Evolutionary conservation across 2,888 invertebrate genomes (phyloP).

Genomic region (Lamellibrachia columna): DNA sequence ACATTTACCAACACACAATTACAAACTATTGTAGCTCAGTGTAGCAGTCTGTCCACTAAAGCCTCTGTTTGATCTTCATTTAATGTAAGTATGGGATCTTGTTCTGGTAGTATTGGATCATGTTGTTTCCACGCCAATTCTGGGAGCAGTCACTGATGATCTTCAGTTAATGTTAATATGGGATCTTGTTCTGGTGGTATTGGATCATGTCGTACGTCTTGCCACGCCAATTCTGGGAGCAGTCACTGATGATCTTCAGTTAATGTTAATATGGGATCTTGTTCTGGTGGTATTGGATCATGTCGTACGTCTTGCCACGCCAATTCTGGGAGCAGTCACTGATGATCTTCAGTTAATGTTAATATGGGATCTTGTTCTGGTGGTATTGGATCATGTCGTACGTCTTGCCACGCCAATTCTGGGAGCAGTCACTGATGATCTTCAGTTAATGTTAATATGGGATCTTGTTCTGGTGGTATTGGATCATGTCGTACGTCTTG

Average conservation of each 20-base stretch:
- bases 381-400: conserved; percentile 61
- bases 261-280: too few species aligned
- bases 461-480: too few species aligned
- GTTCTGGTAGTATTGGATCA: too few species aligned
- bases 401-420: conserved; percentile 70
- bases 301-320: conserved; percentile 73
- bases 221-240: conserved; percentile 94
- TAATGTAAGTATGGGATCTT: too few species aligned
- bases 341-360: conserved; percentile 63
- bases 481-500: conserved; percentile 73
- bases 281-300: too few species aligned
- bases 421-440: conserved; percentile 72
- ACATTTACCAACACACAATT: not conserved
- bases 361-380: too few species aligned
- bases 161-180: too few species aligned
- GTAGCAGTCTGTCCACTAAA: not conserved
- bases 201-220: conserved; percentile 98
- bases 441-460: not conserved
- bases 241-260: conserved; percentile 75
- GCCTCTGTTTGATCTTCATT: not conserved
- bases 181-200: conserved; percentile 87
- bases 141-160: too few species aligned
- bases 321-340: conserved; percentile 69
- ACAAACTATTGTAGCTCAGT: not conserved
- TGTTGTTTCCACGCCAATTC: too few species aligned